Base-by-base conservation (phyloP, 1,140 invertebrate genomes). In the Nylanderia fulva region DNA sequence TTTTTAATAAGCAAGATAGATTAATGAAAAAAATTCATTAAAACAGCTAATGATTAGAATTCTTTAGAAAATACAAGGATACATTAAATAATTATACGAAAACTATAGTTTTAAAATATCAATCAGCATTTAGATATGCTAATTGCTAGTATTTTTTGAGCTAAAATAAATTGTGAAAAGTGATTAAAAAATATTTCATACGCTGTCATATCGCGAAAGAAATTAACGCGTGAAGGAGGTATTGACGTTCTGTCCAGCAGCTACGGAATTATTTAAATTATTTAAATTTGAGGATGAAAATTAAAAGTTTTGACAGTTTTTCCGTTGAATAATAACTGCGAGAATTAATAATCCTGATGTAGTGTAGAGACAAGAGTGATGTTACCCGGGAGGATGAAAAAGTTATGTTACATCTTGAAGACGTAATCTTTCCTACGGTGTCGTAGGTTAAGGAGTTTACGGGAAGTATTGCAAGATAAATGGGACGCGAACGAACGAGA, bases 381-480 rank as follows among this genome's bases (percentile, higher is more conserved):
- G 39, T 48, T 48, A 58, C 48, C 13, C 45, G 8, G 27, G 75
- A 29, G 24, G 36, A 21, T 58, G 15, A 74, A 82, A 72, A 74
- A 82, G 39, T 72, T 64, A 45, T 36, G 15, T 69, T 18, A 18
- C 77, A 13, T 58, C 18, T 2, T 13, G 45, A 33, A 18, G 18
- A 58, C n/a, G 29, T 82, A 82, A 82, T 71, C 66, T 68, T 68
- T 79, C 36, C 54, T 72, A 82, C 33, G 39, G 24, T 82, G 52
- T 58, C 52, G 66, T 45, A 48, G 66, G 36, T 79, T 80, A 58
- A 80, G 66, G 7, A 66, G 21, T 80, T 80, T 42, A 42, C 24
- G 27, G 24, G 13, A 33, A 56, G 33, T n/a, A 45, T 48, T 18
- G 45, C 45, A 24, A 42, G 74, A 71, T 82, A 80, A 84, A 84